Evolutionary conservation across 2,797 vertebrate genomes (phyloP), one percentile per base, ranked within the genome.

Genomic region (Etheostoma nigrum): DNA sequence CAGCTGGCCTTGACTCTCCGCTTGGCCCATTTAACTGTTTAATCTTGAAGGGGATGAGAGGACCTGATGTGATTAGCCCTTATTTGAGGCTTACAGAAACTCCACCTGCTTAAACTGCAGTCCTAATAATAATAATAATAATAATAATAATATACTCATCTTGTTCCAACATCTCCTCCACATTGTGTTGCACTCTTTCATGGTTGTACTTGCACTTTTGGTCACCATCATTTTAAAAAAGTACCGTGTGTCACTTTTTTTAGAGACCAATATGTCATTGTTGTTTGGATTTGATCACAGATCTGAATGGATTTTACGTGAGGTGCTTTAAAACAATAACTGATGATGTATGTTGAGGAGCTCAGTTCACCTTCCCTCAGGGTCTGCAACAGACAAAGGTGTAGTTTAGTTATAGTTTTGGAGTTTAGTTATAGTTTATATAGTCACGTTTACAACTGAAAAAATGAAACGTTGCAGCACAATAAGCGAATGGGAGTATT

Each of bases 51-150:
- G n/a, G 67, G 64, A 62, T 62, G 52, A 61, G 27, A 68, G 61
- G 40, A 67, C 33, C 74, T 78, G 74, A 82, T 82, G 59, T 79
- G 65, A 83, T 76, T 72, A 73, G 75, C 55, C 63, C 23, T 67
- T 45, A 72, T 51, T 51, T 69, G 61, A 63, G 61, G 18, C 70
- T 61, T 51, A 74, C 30, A 69, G 40, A 25, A 74, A 40, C n/a
- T 63, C 21, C n/a, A 67, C 16, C 45, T 68, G 65, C 73, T 79
- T 76, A 75, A 58, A 33, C 40, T 61, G 66, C 74, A 78, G 18
- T 66, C 42, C 49, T 81, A 4, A 54, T 30, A 45, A 49, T 69
- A 60, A 64, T 72, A 62, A 53, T 79, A 23, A 54, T 40, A 36
- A 49, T 69, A 63, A 60, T 71, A 62, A 48, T 79, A 27, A 67